Conservation (phyloP, 2,797 vertebrate species). For the Tauraco hartlaubi region DNA sequence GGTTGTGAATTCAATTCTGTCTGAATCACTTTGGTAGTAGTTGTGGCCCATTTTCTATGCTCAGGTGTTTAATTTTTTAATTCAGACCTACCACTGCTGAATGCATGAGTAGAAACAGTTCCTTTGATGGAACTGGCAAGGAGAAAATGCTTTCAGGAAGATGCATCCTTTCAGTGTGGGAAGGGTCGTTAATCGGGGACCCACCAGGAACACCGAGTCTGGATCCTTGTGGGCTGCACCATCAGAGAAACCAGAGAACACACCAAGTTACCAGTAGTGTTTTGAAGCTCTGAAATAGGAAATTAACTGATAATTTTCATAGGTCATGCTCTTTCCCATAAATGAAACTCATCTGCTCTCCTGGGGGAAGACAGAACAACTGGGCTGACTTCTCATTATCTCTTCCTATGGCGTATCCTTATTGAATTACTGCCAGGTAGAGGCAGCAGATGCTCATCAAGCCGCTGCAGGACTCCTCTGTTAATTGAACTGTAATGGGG, state of each 20-base stretch:
- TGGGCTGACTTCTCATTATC: constrained; percentile 84
- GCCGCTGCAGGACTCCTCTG: constrained; percentile 84
- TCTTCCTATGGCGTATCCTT: constrained; percentile 80
- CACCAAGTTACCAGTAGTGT: neutral
- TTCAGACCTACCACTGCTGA: neutral
- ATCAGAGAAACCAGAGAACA: neutral
- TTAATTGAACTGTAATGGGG: constrained; percentile 95
- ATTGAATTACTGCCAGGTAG: constrained; percentile 93
- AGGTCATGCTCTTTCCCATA: constrained; percentile 60
- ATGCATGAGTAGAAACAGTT: neutral
- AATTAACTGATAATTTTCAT: constrained; percentile 69
- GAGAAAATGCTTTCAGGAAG: neutral
- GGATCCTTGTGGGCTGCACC: neutral
- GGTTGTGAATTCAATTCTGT: neutral
- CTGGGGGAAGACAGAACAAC: constrained; percentile 77
- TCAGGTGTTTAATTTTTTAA: neutral
- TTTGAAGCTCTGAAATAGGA: constrained; percentile 35
- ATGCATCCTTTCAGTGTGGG: neutral
- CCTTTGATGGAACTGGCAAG: neutral
- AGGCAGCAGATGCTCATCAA: constrained; percentile 91
- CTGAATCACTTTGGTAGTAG: neutral
- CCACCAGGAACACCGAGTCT: neutral
- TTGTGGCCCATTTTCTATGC: neutral
- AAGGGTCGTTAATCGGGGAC: neutral
- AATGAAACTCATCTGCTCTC: constrained; percentile 81